A percentile compares a stretch with the other conserved stretches of the same genome.
Conservation (phyloP, 30 jellyfish, hydroid and myxozoan species). For the Cassiopea andromeda region DNA sequence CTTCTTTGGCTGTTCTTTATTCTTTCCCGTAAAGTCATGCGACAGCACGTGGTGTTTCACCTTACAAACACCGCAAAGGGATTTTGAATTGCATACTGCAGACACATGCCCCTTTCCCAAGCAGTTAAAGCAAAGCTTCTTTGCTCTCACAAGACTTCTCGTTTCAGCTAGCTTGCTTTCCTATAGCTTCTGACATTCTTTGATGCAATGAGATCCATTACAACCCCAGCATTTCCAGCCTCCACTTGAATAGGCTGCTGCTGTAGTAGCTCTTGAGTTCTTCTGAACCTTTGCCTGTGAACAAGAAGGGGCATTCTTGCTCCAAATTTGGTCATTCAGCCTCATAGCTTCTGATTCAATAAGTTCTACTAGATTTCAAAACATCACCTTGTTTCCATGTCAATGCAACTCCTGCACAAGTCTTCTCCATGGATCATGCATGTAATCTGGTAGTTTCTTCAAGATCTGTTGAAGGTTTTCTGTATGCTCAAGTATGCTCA, state of each 20-base stretch:
- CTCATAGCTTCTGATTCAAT: constrained; percentile 61
- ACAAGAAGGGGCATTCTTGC: constrained; percentile 48
- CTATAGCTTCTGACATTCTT: constrained; percentile 55
- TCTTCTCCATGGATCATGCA: constrained; percentile 50
- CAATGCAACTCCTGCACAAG: constrained; percentile 32
- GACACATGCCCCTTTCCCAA: constrained; percentile 46
- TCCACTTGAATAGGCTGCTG: constrained; percentile 44
- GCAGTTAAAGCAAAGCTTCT: constrained; percentile 44
- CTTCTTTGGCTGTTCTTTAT: constrained; percentile 24
- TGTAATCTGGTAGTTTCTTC: constrained; percentile 44
- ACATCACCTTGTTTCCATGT: constrained; percentile 47
- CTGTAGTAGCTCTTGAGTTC: constrained; percentile 8
- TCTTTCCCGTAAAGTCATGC: constrained; percentile 13
- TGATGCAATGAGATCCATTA: constrained; percentile 60
- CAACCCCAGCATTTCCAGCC: constrained; percentile 47
- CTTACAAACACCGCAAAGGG: constrained; percentile 40
- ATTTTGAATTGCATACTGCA: constrained; percentile 30
- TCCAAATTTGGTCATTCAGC: constrained; percentile 68
- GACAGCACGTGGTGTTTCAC: constrained; percentile 3
- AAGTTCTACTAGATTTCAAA: constrained; percentile 43
- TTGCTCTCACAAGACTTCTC: constrained; percentile 51
- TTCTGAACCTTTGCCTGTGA: constrained; percentile 18
- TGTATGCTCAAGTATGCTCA: constrained; percentile 24
- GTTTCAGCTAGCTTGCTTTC: constrained; percentile 59
- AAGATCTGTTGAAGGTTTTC: constrained; percentile 39